Base-by-base conservation (phyloP, 2,113 vertebrate genomes). In the Hippocampus guttulatus region DNA sequence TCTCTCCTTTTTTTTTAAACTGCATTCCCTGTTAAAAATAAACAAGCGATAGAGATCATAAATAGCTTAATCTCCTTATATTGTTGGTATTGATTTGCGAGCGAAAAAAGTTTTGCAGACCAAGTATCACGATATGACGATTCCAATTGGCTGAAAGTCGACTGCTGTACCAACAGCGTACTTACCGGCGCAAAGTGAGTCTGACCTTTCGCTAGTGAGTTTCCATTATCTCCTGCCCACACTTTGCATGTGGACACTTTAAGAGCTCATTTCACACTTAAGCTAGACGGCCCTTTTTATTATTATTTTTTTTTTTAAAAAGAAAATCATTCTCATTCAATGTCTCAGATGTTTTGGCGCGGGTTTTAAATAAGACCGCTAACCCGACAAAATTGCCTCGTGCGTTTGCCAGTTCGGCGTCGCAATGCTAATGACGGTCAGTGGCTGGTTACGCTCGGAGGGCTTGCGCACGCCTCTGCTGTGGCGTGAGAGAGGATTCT, bases 161-260 rank as follows among this genome's bases (percentile, higher is more conserved):
- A 63, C 9, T 62, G 55, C 38, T 73, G 51, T 2, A 14, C 12
- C 18, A 54, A 70, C 61, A 60, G 27, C 45, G 8, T 21, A 6
- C 45, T 66, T 75, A 73, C 51, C 75, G 71, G 25, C 71, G 68
- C 41, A 63, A 68, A 40, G 20, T 66, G 27, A 66, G 43, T 8
- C 5, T 78, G 78, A 70, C 79, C 80, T 83, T 81, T 73, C 40
- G 55, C 74, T 74, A 74, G 61, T 52, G 73, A 75, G 72, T 80
- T 73, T 69, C 65, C 58, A 87, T 85, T 85, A 88, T 84, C 83
- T 84, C 81, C 81, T 81, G 47, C 73, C 75, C 65, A 65, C 73
- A 69, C 61, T 77, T 80, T 70, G 70, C 62, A 14, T 68, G 76
- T 49, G 30, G 38, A 61, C 11, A 62, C 67, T 79, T 72, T 67